Evolutionary conservation across 1,140 invertebrate genomes (phyloP), one percentile per base, ranked within the genome.

Genomic region (Sycobia sp.): DNA sequence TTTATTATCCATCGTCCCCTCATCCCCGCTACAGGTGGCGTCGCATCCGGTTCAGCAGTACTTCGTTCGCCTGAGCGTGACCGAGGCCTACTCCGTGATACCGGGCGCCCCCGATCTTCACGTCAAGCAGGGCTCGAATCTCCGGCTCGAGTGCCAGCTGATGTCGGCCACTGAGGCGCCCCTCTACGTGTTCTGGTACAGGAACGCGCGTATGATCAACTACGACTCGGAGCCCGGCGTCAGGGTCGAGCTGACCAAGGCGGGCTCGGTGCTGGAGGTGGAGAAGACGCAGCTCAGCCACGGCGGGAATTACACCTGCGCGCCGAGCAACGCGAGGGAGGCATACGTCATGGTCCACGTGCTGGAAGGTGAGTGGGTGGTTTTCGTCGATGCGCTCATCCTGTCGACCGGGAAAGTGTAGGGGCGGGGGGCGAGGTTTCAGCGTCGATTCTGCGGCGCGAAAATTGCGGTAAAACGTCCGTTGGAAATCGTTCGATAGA

Each of bases 151-250:
- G 69, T 92, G 90, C 77, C 86, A 86, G 68, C 81, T 92, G 39
- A 85, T 84, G 69, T 84, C 88, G 41, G 88, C 88, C 38, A 91
- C 90, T 13, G 90, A 91, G 73, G 83, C 88, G 46, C 90, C 91
- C 2, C 82, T 86, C n/a, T 92, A 87, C 80, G 88, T 92, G 39
- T 92, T 92, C 78, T 92, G 90, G 90, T 91, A 89, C 76, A 88
- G 89, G 73, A 86, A 90, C 69, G 84, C 84, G 54, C 84, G 84
- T 62, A 90, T 90, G 88, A 88, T 90, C 67, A 90, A 90, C 73
- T 90, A 89, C 76, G 88, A 90, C 68, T 82, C 82, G n/a, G 84
- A 85, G 56, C 78, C 83, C 14, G 80, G 81, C 71, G 67, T 79
- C 60, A 66, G 82, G 75, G 70, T 82, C 68, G 69, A 81, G 71